Conservation (phyloP, 1,140 invertebrate species). For the Heliothis subflexa region DNA sequence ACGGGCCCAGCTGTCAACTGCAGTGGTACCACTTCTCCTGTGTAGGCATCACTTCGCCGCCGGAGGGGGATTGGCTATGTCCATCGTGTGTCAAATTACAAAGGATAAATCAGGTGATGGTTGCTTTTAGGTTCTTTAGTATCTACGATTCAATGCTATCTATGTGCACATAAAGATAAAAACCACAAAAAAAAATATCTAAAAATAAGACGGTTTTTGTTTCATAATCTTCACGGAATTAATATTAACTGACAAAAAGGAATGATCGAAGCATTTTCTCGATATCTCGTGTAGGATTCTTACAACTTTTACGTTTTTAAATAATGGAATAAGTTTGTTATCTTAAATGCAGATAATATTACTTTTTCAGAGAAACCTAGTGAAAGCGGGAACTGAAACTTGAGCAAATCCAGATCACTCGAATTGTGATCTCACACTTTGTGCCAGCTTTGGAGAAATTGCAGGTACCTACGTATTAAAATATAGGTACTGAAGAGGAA, state of each 20-base stretch:
- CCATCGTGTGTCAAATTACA: constrained; percentile 57
- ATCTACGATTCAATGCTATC: too few species aligned
- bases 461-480: background rate
- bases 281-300: background rate
- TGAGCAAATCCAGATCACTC: background rate
- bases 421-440: background rate
- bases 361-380: background rate
- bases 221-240: background rate
- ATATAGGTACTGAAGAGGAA: too few species aligned
- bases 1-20: constrained; percentile 57
- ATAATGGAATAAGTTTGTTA: background rate
- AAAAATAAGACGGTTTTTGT: background rate
- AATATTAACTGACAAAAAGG: background rate
- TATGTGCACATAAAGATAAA: background rate
- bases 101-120: constrained; percentile 4
- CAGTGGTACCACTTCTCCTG: constrained; percentile 71
- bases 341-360: background rate
- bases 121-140: background rate
- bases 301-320: background rate
- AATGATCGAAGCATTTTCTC: background rate
- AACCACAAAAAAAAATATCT: too few species aligned
- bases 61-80: constrained; percentile 65
- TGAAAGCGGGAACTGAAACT: background rate
- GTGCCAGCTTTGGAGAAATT: background rate
- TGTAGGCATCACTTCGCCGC: constrained; percentile 60